phyloP scores from a whole-genome alignment of 2,888 invertebrate genomes.

The Perithous albicinctus region DNA sequence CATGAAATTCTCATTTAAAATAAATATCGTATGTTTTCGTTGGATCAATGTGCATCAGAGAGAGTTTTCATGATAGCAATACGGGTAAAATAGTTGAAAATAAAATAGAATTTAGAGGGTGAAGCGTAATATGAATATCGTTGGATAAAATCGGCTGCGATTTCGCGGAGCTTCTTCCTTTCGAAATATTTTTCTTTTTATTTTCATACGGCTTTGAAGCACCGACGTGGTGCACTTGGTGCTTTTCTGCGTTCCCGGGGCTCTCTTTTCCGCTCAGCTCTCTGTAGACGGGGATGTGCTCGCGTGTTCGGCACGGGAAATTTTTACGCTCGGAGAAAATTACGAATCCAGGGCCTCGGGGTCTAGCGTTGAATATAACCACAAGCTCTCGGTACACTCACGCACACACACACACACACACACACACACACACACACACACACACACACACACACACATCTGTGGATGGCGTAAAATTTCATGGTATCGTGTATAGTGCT shows the following conservation, averaged over 20 bases:
- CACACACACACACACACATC: constrained; percentile 36
- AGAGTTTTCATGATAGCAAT: background rate
- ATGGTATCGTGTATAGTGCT: constrained; percentile 59
- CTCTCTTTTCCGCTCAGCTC: constrained; percentile 22
- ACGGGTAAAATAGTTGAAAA: background rate
- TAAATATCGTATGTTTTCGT: background rate
- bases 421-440: background rate
- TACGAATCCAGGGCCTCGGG: constrained; percentile 57
- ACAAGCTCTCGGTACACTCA: background rate
- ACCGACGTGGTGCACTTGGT: background rate
- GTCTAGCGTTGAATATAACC: constrained; percentile 18
- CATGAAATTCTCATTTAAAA: background rate
- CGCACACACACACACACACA: constrained; percentile 1
- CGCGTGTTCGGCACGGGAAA: constrained; percentile 36
- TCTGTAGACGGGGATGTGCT: background rate
- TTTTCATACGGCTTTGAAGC: constrained; percentile 27
- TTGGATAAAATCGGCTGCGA: background rate
- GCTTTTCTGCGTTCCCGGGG: constrained; percentile 8
- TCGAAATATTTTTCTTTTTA: constrained; percentile 35
- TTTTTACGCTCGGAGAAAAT: constrained; percentile 63
- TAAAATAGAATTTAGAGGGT: background rate
- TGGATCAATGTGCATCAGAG: background rate
- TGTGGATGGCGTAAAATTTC: constrained; percentile 69
- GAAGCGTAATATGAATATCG: constrained; percentile 3
- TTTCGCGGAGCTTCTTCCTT: background rate